These are phyloP conservation scores for Hipposideros larvatus DNA, from an alignment of 2,797 vertebrate genomes.

Conservation along the genomic window DNA sequence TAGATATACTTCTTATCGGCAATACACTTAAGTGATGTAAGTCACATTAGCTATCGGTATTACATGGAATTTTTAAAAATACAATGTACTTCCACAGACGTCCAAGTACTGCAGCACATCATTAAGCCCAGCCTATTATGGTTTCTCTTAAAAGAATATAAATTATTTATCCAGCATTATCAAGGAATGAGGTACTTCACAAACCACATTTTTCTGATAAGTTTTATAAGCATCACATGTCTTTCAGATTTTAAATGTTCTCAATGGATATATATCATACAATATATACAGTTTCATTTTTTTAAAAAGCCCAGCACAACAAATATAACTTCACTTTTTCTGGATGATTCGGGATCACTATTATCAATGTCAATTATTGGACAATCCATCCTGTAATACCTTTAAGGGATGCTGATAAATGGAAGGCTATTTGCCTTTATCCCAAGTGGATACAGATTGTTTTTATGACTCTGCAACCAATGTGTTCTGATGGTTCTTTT, in stretches of 20 bases:
- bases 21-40: constrained; percentile 26
- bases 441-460: constrained; percentile 12
- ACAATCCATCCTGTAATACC: background rate
- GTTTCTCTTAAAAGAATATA: constrained; percentile 51
- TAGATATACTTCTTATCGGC: background rate
- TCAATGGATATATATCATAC: constrained; percentile 13
- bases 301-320: background rate
- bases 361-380: background rate
- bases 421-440: constrained; percentile 15
- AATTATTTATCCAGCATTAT: constrained; percentile 51
- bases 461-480: constrained; percentile 15
- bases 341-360: background rate
- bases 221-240: constrained; percentile 36
- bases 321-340: constrained; percentile 45
- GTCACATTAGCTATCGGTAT: background rate
- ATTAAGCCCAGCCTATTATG: constrained; percentile 26
- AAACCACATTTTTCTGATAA: constrained; percentile 48
- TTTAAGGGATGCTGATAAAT: background rate
- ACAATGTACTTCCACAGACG: background rate
- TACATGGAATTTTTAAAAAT: constrained; percentile 7
- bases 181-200: background rate
- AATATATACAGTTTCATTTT: background rate
- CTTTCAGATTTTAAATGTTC: constrained; percentile 63
- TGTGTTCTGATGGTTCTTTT: constrained; percentile 59
- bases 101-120: background rate